These are phyloP conservation scores for Linnaemya vulpina DNA, from an alignment of 2,888 invertebrate genomes.

Conservation along the genomic window DNA sequence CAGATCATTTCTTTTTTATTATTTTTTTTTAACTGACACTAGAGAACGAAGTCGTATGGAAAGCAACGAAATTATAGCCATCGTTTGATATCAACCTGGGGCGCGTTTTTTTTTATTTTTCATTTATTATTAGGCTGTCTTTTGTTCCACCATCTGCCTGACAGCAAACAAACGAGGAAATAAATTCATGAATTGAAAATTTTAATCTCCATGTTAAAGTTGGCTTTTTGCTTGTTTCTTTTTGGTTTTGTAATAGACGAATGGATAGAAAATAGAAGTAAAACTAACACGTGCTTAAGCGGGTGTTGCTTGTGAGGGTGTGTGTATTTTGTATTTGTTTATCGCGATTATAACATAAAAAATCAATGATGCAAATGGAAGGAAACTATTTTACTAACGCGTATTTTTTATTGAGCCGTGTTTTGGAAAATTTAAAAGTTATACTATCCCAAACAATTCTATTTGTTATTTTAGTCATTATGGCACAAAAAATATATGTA, in stretches of 20 bases:
- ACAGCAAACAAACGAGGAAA: conserved; percentile 65
- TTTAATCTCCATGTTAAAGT: conserved; percentile 19
- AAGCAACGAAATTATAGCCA: conserved; percentile 43
- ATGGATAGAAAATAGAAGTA: conserved; percentile 18
- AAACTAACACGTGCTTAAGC: conserved; percentile 66
- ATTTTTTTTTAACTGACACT: conserved; percentile 34
- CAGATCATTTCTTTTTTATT: conserved; percentile 35
- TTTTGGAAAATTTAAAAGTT: background rate
- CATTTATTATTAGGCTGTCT: conserved; percentile 25
- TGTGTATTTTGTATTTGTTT: conserved; percentile 26
- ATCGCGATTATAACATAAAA: conserved; percentile 30
- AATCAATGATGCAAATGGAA: conserved; percentile 33
- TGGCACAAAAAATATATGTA: too few relatives aligned
- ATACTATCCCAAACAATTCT: too few relatives aligned
- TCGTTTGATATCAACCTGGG: conserved; percentile 46
- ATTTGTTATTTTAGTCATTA: too few relatives aligned
- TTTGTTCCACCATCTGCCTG: conserved; percentile 28
- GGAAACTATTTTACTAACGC: background rate
- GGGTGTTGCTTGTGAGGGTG: conserved; percentile 45
- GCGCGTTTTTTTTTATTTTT: conserved; percentile 32
- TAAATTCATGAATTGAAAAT: conserved; percentile 56
- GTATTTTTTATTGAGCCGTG: background rate
- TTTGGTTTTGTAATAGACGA: conserved; percentile 38
- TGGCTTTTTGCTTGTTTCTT: background rate
- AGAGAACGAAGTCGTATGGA: conserved; percentile 1